Evolutionary conservation across 2,888 invertebrate genomes (phyloP), one percentile per base, ranked within the genome.

Genomic region (Lysandra bellargus): DNA sequence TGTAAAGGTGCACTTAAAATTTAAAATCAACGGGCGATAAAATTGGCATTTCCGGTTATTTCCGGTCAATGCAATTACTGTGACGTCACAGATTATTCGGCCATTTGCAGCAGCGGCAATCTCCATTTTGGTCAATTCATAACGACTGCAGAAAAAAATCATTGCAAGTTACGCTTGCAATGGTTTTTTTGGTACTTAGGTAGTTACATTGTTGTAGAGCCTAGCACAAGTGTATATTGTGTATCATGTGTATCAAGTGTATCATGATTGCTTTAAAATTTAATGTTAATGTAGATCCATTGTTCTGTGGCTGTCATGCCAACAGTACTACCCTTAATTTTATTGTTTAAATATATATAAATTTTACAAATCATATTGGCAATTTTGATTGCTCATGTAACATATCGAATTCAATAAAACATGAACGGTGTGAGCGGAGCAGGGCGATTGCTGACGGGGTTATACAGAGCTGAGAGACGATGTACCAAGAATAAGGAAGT

Each of bases 31-130:
- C 33, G 5, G 69, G 12, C 33, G 30, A 69, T 69, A 14, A 33
- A 33, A 33, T 69, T 69, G 33, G 64, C 4, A 69, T 37, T 69
- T 69, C 33, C 69, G 69, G 69, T 69, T 69, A 69, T 37, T 69
- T 69, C 33, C 69, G 33, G 69, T 33, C 69, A 33, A 37, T 17
- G 69, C 69, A 69, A 69, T 69, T 17, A 37, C 14, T 69, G 33
- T 69, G 14, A 69, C 69, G 69, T 33, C 69, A 69, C 64, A 33
- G 7, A 69, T 12, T 37, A 69, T 69, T 69, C 69, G 33, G 33
- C 5, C 30, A 33, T 69, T 33, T 69, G 33, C 69, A 33, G 30
- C 33, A 33, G 69, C 33, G 9, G 64, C 30, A 30, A 64, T 64
- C 4, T 23, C 30, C 30, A 64, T 30, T 30, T 61, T 23, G 23